A percentile compares a stretch with the other conserved stretches of the same genome.
phyloP scores from a whole-genome alignment of 2,113 vertebrate species.

The rat (Rattus norvegicus) region GRCr8 NC_086037.1:62292001-62292500 shows the following conservation, averaged over 20 bases:
- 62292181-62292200: accelerated
- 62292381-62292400: background rate
- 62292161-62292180: background rate
- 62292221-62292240: background rate
- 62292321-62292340: background rate
- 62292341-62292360: no score
- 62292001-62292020: background rate
- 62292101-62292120: background rate
- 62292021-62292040: background rate
- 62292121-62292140: background rate
- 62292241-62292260: background rate
- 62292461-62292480: no score
- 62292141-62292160: background rate
- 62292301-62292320: background rate
- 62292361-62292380: background rate
- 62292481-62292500: no score
- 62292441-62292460: no score
- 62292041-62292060: background rate
- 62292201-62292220: background rate
- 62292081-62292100: background rate
- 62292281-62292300: background rate
- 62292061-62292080: background rate
- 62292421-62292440: no score
- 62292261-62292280: background rate
- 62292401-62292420: background rate